A percentile compares a stretch with the other conserved stretches of the same genome.
phyloP scores from a whole-genome alignment of 2,888 invertebrate genomes.

The Nomada ferruginata region DNA sequence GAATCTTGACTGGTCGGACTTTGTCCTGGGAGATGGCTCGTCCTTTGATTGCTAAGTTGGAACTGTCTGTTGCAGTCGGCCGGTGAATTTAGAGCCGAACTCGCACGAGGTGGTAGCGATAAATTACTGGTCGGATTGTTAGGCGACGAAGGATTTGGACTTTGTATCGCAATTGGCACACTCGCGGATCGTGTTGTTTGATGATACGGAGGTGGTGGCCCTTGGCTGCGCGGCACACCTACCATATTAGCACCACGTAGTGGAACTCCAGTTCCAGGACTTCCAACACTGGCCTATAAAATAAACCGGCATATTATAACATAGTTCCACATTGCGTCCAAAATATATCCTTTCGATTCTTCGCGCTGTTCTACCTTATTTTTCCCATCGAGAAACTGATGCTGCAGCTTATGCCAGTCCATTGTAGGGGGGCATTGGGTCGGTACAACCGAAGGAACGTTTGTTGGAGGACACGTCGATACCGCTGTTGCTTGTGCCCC shows the following conservation, averaged over 20 bases:
- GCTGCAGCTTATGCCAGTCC: slow-evolving; percentile 96
- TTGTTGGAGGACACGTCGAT: slow-evolving; percentile 76
- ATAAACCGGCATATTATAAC: neutral
- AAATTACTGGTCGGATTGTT: slow-evolving; percentile 90
- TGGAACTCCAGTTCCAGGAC: slow-evolving; percentile 76
- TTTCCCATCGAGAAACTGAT: slow-evolving; percentile 92
- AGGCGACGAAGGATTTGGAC: slow-evolving; percentile 90
- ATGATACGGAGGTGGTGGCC: slow-evolving; percentile 92
- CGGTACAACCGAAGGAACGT: slow-evolving; percentile 78
- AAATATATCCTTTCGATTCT: neutral
- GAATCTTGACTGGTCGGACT: slow-evolving; percentile 88
- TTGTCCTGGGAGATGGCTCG: slow-evolving; percentile 86
- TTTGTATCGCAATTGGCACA: slow-evolving; percentile 90
- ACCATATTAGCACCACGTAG: slow-evolving; percentile 80
- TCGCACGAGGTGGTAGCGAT: slow-evolving; percentile 89
- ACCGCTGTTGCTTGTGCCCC: slow-evolving; percentile 80
- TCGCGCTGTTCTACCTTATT: slow-evolving; percentile 84
- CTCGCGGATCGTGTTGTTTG: slow-evolving; percentile 90
- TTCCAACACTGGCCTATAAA: slow-evolving; percentile 74
- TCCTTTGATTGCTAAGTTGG: slow-evolving; percentile 80
- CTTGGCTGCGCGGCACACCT: slow-evolving; percentile 86
- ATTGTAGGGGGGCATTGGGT: slow-evolving; percentile 85
- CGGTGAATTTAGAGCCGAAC: slow-evolving; percentile 89
- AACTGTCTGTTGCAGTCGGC: slow-evolving; percentile 87
- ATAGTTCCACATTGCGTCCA: neutral